phyloP scores from a whole-genome alignment of 1,140 invertebrate species.

The Philopotamus ludificatus region DNA sequence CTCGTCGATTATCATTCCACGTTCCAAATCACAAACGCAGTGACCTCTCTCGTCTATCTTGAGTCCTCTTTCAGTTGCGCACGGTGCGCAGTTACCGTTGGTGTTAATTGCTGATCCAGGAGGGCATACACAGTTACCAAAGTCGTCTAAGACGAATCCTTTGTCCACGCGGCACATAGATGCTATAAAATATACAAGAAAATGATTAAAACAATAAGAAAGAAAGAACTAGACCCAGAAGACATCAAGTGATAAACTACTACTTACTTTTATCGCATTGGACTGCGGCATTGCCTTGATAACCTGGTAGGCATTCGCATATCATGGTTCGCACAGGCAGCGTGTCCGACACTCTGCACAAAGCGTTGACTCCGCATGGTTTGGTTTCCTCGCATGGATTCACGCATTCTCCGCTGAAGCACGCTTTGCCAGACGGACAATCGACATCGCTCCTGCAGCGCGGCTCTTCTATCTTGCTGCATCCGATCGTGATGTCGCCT shows the following conservation, averaged over 20 bases:
- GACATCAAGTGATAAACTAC: no score
- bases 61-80: constrained; percentile 68
- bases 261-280: constrained; percentile 70
- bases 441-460: constrained; percentile 76
- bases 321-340: constrained; percentile 83
- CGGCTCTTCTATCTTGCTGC: constrained; percentile 59
- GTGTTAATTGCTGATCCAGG: constrained; percentile 73
- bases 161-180: constrained; percentile 68
- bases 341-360: constrained; percentile 79
- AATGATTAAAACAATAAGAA: constrained; percentile 1
- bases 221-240: neutral
- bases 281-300: constrained; percentile 76
- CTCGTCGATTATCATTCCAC: constrained; percentile 73
- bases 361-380: constrained; percentile 79
- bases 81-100: constrained; percentile 73
- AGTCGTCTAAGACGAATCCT: constrained; percentile 67
- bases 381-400: constrained; percentile 79
- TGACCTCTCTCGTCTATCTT: constrained; percentile 72
- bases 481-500: constrained; percentile 65
- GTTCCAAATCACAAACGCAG: constrained; percentile 76
- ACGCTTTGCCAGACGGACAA: constrained; percentile 79
- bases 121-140: constrained; percentile 74
- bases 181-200: constrained; percentile 47
- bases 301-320: constrained; percentile 83
- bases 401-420: constrained; percentile 76